These are phyloP conservation scores for Halcyon senegalensis DNA, from an alignment of 2,113 vertebrate species.

Conservation along the genomic window DNA sequence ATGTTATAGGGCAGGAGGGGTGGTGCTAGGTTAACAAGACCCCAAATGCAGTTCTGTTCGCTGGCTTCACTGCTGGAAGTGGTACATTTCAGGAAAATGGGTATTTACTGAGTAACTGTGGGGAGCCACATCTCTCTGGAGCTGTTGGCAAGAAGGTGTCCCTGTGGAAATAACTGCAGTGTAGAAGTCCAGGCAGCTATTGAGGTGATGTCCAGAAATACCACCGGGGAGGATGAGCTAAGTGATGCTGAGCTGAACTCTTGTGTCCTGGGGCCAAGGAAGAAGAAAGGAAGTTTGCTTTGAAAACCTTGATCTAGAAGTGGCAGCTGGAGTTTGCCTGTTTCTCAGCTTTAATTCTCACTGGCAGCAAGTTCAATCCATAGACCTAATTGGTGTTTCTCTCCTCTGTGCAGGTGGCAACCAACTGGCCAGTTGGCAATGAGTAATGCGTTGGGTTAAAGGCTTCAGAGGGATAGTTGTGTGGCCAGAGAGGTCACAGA, in stretches of 20 bases:
- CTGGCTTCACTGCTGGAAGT: neutral
- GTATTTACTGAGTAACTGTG: neutral
- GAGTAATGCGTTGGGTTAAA: conserved; percentile 49
- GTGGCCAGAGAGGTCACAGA: conserved; percentile 61
- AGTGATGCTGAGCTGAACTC: neutral
- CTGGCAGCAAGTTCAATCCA: neutral
- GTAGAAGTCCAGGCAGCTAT: neutral
- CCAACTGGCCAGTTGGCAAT: conserved; percentile 9
- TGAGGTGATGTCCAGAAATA: neutral
- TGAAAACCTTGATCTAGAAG: neutral
- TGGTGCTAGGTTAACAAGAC: neutral
- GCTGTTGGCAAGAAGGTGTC: neutral
- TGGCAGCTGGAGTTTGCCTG: neutral
- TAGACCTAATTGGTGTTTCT: neutral
- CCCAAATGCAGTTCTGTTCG: rapidly evolving
- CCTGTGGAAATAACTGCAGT: neutral
- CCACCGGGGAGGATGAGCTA: neutral
- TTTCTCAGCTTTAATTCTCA: neutral
- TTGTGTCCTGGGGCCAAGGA: neutral
- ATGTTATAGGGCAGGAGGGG: neutral
- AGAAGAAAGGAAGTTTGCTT: neutral
- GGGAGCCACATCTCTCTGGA: neutral
- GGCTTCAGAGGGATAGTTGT: conserved; percentile 46
- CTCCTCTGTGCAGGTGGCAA: neutral
- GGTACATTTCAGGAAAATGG: neutral